Evolutionary conservation across 2,113 vertebrate genomes (phyloP).

Genomic region (Axis porcinus): DNA sequence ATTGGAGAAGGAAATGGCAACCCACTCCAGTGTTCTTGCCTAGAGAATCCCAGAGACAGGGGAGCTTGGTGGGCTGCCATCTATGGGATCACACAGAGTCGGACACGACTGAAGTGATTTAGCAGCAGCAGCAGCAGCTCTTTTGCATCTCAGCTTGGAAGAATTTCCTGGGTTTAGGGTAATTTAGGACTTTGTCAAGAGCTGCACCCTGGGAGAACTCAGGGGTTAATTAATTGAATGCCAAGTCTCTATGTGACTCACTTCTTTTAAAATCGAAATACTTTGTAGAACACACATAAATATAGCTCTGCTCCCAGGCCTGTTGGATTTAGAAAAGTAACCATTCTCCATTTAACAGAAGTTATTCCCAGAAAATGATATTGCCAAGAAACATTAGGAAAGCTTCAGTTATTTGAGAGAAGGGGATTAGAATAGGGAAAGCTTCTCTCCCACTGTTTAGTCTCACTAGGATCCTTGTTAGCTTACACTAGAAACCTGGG

Average conservation of each 20-base stretch:
- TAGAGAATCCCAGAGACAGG: no score
- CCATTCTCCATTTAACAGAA: not conserved
- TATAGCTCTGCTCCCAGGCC: not conserved
- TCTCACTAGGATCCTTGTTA: not conserved
- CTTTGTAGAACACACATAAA: not conserved
- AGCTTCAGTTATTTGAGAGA: not conserved
- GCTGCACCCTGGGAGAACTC: not conserved
- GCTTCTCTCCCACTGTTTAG: not conserved
- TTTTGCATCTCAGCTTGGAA: not conserved
- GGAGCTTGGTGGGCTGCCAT: no score
- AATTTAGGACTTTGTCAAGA: not conserved
- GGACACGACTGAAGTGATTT: no score
- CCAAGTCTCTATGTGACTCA: not conserved
- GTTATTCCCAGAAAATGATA: not conserved
- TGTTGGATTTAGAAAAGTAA: not conserved
- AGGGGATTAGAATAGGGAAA: not conserved
- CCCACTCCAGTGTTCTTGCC: no score
- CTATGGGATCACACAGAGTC: no score
- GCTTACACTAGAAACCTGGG: not conserved
- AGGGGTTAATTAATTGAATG: conserved; percentile 22
- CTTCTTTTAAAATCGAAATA: not conserved
- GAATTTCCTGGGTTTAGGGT: not conserved
- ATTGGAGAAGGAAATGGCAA: no score
- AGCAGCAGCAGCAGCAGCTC: not conserved
- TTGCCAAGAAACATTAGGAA: not conserved